Evolutionary conservation across 2,113 vertebrate species (phyloP), one percentile per base, ranked within the genome.

Genomic region (Columba livia): DNA sequence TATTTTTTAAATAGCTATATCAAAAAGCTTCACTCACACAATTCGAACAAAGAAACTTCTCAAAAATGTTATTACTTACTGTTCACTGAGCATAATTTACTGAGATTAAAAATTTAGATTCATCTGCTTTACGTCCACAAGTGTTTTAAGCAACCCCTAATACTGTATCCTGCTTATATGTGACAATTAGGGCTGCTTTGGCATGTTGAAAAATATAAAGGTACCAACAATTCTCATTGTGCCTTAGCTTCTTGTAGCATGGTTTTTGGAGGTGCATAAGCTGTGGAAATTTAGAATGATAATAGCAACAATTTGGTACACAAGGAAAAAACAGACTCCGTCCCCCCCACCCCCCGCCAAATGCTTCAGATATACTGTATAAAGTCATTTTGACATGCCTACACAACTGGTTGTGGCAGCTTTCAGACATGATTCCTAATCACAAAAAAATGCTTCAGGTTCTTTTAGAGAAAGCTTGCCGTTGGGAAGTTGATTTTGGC

Each of bases 401-500:
- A 96, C 96, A 98, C 97, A 95, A 97, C 96, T 97, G 95, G 95
- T 98, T 97, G 97, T 96, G 97, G 98, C 98, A 98, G 98, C 96
- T 98, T 98, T 97, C 96, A 97, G 95, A 97, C 96, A 97, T 93
- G 97, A 98, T 98, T 97, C 98, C 98, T 97, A 98, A 97, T 96
- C 77, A 95, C 89, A 96, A 95, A 97, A 94, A 98, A 97, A 94
- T 91, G 97, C 98, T 98, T 90, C 98, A 97, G 96, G 98, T 98
- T 97, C 98, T 98, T 98, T 98, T 98, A 98, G 97, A 97, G 97
- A 98, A 97, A 98, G 97, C 97, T 97, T 96, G 97, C 97, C 90
- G 96, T 98, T 98, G 98, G 98, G 97, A 98, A 97, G 98, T 98
- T 98, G 98, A 99, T 99, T 98, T 98, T 98, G 98, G 98, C 98